Evolutionary conservation across 2,113 vertebrate genomes (phyloP).

Genomic region (Eubucco bourcierii): DNA sequence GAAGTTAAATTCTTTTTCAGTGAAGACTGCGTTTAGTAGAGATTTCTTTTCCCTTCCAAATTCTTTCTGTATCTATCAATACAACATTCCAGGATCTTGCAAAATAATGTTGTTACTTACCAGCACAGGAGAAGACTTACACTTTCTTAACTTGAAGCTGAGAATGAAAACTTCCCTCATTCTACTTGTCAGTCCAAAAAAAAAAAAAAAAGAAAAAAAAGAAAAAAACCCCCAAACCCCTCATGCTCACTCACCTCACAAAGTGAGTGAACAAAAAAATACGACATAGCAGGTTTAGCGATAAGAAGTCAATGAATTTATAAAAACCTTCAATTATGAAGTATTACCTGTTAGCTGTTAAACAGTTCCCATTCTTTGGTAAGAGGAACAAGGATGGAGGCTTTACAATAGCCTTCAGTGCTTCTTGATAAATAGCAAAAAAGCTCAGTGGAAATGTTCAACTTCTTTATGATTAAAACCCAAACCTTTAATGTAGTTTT

Average conservation of each 20-base stretch:
- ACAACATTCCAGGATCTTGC: neutral
- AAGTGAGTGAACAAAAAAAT: conserved; percentile 20
- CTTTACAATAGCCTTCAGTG: conserved; percentile 58
- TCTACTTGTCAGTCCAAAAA: neutral
- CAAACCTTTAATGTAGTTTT: conserved; percentile 83
- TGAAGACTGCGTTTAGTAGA: neutral
- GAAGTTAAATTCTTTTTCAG: neutral
- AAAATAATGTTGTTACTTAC: conserved; percentile 39
- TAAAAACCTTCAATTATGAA: conserved; percentile 14
- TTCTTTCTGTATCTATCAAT: neutral
- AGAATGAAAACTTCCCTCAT: neutral
- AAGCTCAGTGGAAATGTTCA: conserved; percentile 74
- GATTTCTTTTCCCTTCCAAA: neutral
- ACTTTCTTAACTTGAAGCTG: neutral
- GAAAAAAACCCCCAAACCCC: neutral
- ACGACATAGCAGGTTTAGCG: neutral
- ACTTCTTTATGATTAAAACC: conserved; percentile 77
- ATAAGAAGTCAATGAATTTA: neutral
- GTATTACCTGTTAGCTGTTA: conserved; percentile 9
- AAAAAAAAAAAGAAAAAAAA: neutral
- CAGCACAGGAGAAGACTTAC: conserved; percentile 18
- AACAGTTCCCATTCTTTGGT: conserved; percentile 48
- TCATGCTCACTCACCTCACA: neutral
- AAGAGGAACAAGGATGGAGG: conserved; percentile 54
- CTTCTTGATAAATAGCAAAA: conserved; percentile 75